phyloP scores from a whole-genome alignment of 1,140 invertebrate genomes.

The Drosophila ohnishii region DNA sequence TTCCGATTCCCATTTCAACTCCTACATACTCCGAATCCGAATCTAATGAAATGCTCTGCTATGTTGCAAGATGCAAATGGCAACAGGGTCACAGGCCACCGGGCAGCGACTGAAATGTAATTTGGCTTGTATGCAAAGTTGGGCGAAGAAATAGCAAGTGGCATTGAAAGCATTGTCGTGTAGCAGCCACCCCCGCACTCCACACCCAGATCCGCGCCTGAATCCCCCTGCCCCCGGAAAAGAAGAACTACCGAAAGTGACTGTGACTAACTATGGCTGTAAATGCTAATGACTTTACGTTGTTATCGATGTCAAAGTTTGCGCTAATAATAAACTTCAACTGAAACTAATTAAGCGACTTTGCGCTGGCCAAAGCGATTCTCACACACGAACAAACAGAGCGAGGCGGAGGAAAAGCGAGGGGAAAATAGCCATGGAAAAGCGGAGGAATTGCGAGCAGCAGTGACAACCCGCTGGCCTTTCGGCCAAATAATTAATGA shows the following conservation, averaged over 20 bases:
- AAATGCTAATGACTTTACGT: conserved; percentile 78
- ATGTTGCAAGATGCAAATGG: conserved; percentile 76
- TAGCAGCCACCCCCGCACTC: conserved; percentile 25
- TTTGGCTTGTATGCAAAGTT: conserved; percentile 64
- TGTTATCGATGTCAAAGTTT: conserved; percentile 80
- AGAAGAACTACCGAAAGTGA: conserved; percentile 20
- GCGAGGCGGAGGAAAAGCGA: conserved; percentile 1
- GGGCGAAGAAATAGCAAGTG: conserved; percentile 34
- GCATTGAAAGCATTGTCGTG: conserved; percentile 71
- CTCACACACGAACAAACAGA: conserved; percentile 30
- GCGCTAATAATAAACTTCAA: conserved; percentile 76
- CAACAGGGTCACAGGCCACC: conserved; percentile 36
- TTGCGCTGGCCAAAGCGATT: conserved; percentile 52
- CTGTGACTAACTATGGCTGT: conserved; percentile 39
- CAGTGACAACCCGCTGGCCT: conserved; percentile 50
- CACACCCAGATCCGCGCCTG: background rate
- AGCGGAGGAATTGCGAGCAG: conserved; percentile 28
- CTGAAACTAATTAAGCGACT: conserved; percentile 76
- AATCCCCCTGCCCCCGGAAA: background rate
- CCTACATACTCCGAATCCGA: conserved; percentile 16
- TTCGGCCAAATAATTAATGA: conserved; percentile 73
- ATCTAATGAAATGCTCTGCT: conserved; percentile 55
- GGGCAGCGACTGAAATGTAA: conserved; percentile 56
- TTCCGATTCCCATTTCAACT: conserved; percentile 7
- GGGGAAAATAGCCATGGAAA: conserved; percentile 12